phyloP scores from a whole-genome alignment of 2,113 vertebrate genomes.

The Trinectes maculatus region DNA sequence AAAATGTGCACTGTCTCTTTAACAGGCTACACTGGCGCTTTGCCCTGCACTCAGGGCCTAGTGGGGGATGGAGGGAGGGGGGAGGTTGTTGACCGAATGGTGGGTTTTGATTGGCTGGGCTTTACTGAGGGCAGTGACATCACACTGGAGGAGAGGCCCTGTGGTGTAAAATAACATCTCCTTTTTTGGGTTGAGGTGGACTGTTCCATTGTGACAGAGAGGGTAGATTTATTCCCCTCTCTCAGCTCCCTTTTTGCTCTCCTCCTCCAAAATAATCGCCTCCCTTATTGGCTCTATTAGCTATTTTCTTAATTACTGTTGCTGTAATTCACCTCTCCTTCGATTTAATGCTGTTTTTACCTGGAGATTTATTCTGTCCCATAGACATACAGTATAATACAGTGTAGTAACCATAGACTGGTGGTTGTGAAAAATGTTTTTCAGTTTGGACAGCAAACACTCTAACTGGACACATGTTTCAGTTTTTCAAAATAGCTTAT shows the following conservation, averaged over 20 bases:
- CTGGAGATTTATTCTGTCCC: neutral
- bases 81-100: conserved; percentile 67
- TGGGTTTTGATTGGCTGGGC: conserved; percentile 66
- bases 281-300: neutral
- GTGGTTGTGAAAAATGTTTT: too few relatives aligned
- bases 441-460: too few relatives aligned
- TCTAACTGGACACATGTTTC: too few relatives aligned
- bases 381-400: too few relatives aligned
- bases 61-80: conserved; percentile 67
- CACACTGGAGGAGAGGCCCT: conserved; percentile 75
- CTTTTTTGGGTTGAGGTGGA: conserved; percentile 79
- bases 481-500: too few relatives aligned
- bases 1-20: conserved; percentile 73
- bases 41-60: conserved; percentile 58
- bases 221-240: conserved; percentile 48
- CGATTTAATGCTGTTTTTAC: neutral
- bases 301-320: conserved; percentile 8
- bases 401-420: too few relatives aligned
- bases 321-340: neutral
- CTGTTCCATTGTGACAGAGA: conserved; percentile 67
- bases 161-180: conserved; percentile 86
- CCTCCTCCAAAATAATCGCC: neutral
- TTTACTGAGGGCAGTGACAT: conserved; percentile 64
- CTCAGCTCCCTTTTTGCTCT: neutral
- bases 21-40: conserved; percentile 65